Base-by-base conservation (phyloP, 2,888 invertebrate genomes). In the Eurytoma californica region DNA sequence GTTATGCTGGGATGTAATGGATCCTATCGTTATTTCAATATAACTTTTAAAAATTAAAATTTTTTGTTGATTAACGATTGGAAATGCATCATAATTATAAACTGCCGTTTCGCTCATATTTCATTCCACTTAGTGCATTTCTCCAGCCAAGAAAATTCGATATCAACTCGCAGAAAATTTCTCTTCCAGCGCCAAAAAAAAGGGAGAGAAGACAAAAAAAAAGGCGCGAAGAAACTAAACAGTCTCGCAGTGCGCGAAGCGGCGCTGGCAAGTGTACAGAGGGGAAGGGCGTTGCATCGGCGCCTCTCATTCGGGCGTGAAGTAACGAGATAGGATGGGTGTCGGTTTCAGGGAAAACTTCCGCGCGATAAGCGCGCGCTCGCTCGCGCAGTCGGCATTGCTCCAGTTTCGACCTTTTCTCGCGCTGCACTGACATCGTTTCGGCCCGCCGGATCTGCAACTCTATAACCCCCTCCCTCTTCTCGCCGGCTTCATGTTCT, bases 261-360 rank as follows among this genome's bases (percentile, higher is more conserved):
- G 39, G 39, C 39, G 39, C 39, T 39, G 39, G 39, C 18, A 49
- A 49, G 20, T 51, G 30, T 66, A 66, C 5, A 5, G 16, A 49
- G 57, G 49, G n/a, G 3, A 53, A 51, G 80, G 63, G 72, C 58
- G 67, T 79, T 78, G 79, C 79, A 76, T 81, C 78, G 83, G 84
- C 86, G 85, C 85, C 86, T 87, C 86, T 87, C 85, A 84, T 84
- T 84, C 82, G 83, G 87, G 55, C 60, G 58, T 83, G 85, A 60
- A 87, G 87, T 87, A 86, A 86, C 85, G 84, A 84, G 86, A 84
- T 86, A 84, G 84, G 20, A 39, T 14, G 0, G 24, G 86, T 88
- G 86, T 89, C 87, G 84, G 86, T 88, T 89, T 87, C 88, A 86
- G 84, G 84, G 84, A 86, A 88, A 89, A 89, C 88, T 88, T 86